phyloP scores from a whole-genome alignment of 2,888 invertebrate species.

The Dolichopus griseipennis region DNA sequence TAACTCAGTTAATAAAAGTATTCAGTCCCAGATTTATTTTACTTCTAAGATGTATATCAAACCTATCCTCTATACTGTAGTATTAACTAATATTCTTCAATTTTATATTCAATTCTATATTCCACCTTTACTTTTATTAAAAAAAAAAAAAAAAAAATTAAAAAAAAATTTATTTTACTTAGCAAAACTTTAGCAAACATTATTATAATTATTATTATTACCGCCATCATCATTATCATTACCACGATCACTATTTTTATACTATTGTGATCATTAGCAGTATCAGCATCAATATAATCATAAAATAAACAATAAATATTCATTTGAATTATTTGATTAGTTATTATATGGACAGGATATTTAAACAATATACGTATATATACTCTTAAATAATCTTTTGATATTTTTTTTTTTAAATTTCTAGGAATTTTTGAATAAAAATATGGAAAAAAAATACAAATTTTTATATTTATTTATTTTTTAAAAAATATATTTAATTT shows the following conservation, averaged over 20 bases:
- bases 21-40: too few relatives aligned
- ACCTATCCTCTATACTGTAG: too few relatives aligned
- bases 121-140: too few relatives aligned
- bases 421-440: neutral
- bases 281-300: neutral
- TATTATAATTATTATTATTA: neutral
- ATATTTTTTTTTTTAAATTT: neutral
- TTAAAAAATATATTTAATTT: neutral
- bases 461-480: too few relatives aligned
- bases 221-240: neutral
- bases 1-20: too few relatives aligned
- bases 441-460: too few relatives aligned
- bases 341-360: neutral
- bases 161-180: neutral
- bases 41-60: too few relatives aligned
- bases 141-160: too few relatives aligned
- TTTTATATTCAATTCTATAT: too few relatives aligned
- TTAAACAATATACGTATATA: neutral
- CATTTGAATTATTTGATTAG: neutral
- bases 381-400: neutral
- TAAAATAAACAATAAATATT: conserved; percentile 1
- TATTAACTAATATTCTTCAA: too few relatives aligned
- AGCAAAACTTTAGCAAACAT: neutral
- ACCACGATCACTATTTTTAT: neutral
- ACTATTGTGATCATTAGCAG: neutral